These are phyloP conservation scores for Lasioglossum calceatum DNA, from an alignment of 2,888 invertebrate species.

Conservation along the genomic window DNA sequence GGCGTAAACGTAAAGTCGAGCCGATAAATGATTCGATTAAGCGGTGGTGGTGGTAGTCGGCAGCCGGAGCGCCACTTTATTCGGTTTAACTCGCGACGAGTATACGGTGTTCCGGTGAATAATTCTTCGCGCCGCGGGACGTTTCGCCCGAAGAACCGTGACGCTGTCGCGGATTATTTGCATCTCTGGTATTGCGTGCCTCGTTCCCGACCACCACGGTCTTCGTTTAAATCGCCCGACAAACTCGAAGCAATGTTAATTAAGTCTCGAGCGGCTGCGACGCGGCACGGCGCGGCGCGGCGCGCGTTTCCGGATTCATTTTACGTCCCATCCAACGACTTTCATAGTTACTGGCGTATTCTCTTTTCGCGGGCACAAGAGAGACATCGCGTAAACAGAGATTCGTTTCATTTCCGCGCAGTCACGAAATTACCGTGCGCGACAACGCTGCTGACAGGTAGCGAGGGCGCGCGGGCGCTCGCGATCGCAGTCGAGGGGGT, in stretches of 20 bases:
- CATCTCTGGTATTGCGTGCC: slow-evolving; percentile 17
- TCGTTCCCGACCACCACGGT: background rate
- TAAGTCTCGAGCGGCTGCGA: slow-evolving; percentile 14
- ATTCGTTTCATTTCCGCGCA: slow-evolving; percentile 9
- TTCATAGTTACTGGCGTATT: slow-evolving; percentile 1
- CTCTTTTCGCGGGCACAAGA: background rate
- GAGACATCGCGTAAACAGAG: background rate
- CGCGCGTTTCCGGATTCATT: slow-evolving; percentile 13
- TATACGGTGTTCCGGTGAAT: slow-evolving; percentile 30
- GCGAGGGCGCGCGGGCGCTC: background rate
- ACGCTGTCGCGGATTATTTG: slow-evolving; percentile 32
- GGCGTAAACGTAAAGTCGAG: slow-evolving; percentile 38
- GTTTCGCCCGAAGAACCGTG: background rate
- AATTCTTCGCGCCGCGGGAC: slow-evolving; percentile 44
- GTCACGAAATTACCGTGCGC: slow-evolving; percentile 18
- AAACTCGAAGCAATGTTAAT: slow-evolving; percentile 44
- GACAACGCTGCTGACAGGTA: slow-evolving; percentile 1
- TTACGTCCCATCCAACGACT: background rate
- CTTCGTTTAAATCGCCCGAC: slow-evolving; percentile 43
- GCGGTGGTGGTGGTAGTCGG: background rate
- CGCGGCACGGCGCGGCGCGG: background rate
- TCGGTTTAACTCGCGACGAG: slow-evolving; percentile 32
- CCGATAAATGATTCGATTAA: slow-evolving; percentile 52
- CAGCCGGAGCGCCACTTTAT: slow-evolving; percentile 32
- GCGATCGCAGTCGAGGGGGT: background rate